Evolutionary conservation across 2,888 invertebrate genomes (phyloP), one percentile per base, ranked within the genome.

Genomic region (Ophioninae sp.): DNA sequence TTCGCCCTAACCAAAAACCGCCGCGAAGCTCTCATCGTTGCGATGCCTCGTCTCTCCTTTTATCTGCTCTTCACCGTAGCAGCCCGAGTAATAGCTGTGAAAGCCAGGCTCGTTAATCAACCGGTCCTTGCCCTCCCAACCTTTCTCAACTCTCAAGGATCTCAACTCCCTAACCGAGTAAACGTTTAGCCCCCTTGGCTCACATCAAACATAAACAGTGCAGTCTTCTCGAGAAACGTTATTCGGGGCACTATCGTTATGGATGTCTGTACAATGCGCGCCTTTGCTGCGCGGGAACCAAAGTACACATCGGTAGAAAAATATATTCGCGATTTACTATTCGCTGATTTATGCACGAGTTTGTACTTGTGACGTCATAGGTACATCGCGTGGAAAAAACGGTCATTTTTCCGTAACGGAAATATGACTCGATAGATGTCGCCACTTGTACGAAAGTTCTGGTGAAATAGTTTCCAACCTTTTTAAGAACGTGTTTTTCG

Each of bases 51-150:
- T 75, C 74, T 23, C 69, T 65, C 71, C 30, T 71, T 44, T 61
- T 58, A 67, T 77, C 39, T 59, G 56, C 77, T 77, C 68, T 77
- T 78, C 77, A 67, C 77, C 56, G n/a, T 71, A 71, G 58, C 56
- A 68, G 77, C 67, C 41, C 13, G 69, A 68, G 81, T 67, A 77
- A 67, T 77, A 81, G 81, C 77, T 44, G 73, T 72, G 81, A 82
- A 81, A 81, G 81, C 77, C 65, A 30, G 30, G 68, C 81, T 82
- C 81, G 81, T 82, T 82, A 82, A 82, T 82, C 81, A 82, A 82
- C 65, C 67, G 41, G 39, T 76, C 59, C 76, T 59, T 44, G 58
- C 79, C 59, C 67, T 73, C 67, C 67, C 23, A 59, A 73, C 59
- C 80, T 64, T 75, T 75, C 7, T 56, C 23, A 51, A 63, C 69